Conservation (phyloP, 1,140 invertebrate genomes). For the Galleria mellonella region DNA sequence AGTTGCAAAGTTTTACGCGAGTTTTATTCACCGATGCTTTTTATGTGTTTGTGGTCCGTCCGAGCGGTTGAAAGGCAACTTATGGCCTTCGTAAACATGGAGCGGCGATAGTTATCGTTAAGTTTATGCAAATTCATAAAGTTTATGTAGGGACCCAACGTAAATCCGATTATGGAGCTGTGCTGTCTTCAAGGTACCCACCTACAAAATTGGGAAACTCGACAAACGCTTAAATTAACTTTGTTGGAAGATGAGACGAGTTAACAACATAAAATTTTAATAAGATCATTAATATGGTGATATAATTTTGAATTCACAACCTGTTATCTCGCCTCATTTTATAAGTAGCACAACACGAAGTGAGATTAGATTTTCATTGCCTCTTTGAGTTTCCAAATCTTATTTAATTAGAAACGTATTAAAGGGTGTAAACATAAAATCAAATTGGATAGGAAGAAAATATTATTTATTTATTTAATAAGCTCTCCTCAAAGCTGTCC, state of each 20-base stretch:
- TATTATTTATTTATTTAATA: slow-evolving; percentile 9
- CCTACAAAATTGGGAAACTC: slow-evolving; percentile 15
- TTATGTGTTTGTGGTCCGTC: no score
- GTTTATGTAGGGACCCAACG: slow-evolving; percentile 20
- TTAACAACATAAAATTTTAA: slow-evolving; percentile 3
- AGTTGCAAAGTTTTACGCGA: neutral
- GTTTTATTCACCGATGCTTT: no score
- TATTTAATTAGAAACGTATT: no score
- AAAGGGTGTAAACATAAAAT: no score
- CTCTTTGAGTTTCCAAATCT: no score
- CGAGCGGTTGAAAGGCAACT: no score
- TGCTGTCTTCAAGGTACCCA: slow-evolving; percentile 10
- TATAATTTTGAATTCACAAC: slow-evolving; percentile 4
- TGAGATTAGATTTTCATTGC: no score
- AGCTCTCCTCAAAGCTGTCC: slow-evolving; percentile 18
- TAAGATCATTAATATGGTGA: slow-evolving; percentile 13
- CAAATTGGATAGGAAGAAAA: neutral
- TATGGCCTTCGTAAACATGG: neutral
- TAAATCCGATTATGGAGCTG: slow-evolving; percentile 30
- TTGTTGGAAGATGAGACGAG: neutral
- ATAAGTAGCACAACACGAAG: no score
- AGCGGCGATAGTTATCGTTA: slow-evolving; percentile 2
- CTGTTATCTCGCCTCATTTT: no score
- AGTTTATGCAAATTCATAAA: slow-evolving; percentile 37
- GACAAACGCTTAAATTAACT: slow-evolving; percentile 12